Evolutionary conservation across 2,888 invertebrate species (phyloP).

Genomic region (Patella depressa): DNA sequence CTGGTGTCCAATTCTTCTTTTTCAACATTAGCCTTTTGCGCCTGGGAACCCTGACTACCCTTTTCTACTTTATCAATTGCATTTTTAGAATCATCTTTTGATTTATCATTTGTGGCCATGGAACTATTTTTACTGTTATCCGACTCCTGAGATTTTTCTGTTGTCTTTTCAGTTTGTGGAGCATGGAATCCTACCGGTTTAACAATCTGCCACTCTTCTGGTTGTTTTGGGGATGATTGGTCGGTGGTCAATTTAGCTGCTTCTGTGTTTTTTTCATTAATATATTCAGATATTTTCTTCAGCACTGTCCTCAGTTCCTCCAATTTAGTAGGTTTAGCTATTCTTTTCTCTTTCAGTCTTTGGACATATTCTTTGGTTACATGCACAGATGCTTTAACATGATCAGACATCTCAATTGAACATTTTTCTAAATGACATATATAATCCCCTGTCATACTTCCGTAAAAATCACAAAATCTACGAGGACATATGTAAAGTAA

Average conservation of each 20-base stretch:
- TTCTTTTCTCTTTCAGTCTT: background rate
- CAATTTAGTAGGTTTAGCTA: background rate
- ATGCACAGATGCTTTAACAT: background rate
- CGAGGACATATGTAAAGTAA: background rate
- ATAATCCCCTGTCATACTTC: background rate
- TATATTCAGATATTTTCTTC: background rate
- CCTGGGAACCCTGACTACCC: too few species aligned
- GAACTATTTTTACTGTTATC: too few species aligned
- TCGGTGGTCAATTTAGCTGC: too few species aligned
- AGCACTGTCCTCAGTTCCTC: background rate
- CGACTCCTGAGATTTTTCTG: too few species aligned
- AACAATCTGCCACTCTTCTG: background rate
- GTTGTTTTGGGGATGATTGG: too few species aligned
- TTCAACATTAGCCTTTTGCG: too few species aligned
- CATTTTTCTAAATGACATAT: background rate
- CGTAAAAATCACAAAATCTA: background rate
- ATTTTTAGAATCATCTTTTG: too few species aligned
- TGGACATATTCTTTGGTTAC: background rate
- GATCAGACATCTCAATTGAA: background rate
- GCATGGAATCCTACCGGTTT: background rate
- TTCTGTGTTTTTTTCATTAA: background rate
- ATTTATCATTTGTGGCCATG: too few species aligned
- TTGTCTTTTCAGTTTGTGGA: too few species aligned
- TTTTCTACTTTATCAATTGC: too few species aligned
- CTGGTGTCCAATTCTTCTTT: background rate